Base-by-base conservation (phyloP, 2,797 vertebrate genomes). In the Chromis chromis region DNA sequence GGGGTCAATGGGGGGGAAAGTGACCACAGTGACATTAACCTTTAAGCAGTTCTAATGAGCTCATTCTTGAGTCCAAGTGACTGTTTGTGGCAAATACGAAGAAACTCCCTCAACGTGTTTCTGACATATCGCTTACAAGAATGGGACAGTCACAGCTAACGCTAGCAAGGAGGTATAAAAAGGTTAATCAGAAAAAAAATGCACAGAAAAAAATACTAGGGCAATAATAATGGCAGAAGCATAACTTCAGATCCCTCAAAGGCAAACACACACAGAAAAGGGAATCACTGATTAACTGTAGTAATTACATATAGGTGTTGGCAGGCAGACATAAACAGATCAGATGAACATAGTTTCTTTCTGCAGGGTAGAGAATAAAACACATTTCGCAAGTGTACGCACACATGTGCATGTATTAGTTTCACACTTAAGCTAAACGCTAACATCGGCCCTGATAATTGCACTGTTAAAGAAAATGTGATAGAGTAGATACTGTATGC, bases 321-420 rank as follows among this genome's bases (percentile, higher is more conserved):
- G 24, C 44, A 67, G 14, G 11, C 11, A 61, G 12, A 46, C 4
- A 75, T 53, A 19, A 65, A 72, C n/a, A 55, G 49, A 65, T 58
- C 19, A 48, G 10, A 46, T 65, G 6, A 46, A 19, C 17, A 24
- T 31, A 61, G 2, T 44, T 63, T 61, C 28, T 27, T 17, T 67
- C 5, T 40, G 19, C 28, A 54, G 28, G 22, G 44, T 7, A 55
- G 14, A 16, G 14, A 42, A 42, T 42, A 4, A 63, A 58, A 59
- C n/a, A n/a, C n/a, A n/a, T n/a, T n/a, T n/a, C n/a, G n/a, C n/a
- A n/a, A n/a, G n/a, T n/a, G n/a, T n/a, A n/a, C n/a, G n/a, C n/a
- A n/a, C 8, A 14, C 22, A 16, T 24, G 25, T 61, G 52, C 31
- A 66, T 60, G 21, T 6, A 50, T 21, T 27, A 64, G 16, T 52